These are phyloP conservation scores for Zoanthus sansibaricus DNA, from an alignment of 92 coral and sea anemone genomes.

Conservation along the genomic window DNA sequence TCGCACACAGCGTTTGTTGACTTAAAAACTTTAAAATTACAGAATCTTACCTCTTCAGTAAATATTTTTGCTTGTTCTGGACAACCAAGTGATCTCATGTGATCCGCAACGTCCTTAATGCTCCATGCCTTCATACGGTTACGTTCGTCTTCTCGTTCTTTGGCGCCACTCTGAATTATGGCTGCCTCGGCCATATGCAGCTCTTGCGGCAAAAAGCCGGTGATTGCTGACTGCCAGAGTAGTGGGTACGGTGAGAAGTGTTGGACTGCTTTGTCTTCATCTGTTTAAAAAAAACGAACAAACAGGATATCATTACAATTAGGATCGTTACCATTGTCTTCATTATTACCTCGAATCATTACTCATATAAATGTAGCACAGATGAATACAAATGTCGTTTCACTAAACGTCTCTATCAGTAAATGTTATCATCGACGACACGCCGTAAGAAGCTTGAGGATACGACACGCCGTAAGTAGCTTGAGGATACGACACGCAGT, in stretches of 20 bases:
- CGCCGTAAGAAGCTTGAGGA: no score
- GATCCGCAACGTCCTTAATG: constrained; percentile 64
- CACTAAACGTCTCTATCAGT: no score
- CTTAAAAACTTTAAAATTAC: background rate
- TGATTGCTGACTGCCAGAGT: constrained; percentile 65
- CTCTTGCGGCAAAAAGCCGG: constrained; percentile 47
- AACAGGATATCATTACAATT: background rate
- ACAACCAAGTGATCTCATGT: constrained; percentile 63
- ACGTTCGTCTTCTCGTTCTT: constrained; percentile 53
- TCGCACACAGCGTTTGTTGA: no score
- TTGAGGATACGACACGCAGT: no score
- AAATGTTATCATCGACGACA: no score
- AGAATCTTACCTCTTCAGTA: constrained; percentile 52
- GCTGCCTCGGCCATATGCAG: constrained; percentile 61
- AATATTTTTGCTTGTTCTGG: constrained; percentile 65
- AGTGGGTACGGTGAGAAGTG: constrained; percentile 63
- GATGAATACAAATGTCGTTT: no score
- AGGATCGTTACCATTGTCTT: no score
- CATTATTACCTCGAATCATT: no score
- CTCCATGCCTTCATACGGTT: constrained; percentile 56
- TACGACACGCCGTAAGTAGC: no score
- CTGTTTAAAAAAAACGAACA: constrained; percentile 3
- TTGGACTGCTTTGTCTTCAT: constrained; percentile 74
- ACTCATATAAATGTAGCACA: no score
- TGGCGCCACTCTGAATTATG: constrained; percentile 49